Evolutionary conservation across 2,888 invertebrate species (phyloP).

Genomic region (Helobdella robusta): DNA sequence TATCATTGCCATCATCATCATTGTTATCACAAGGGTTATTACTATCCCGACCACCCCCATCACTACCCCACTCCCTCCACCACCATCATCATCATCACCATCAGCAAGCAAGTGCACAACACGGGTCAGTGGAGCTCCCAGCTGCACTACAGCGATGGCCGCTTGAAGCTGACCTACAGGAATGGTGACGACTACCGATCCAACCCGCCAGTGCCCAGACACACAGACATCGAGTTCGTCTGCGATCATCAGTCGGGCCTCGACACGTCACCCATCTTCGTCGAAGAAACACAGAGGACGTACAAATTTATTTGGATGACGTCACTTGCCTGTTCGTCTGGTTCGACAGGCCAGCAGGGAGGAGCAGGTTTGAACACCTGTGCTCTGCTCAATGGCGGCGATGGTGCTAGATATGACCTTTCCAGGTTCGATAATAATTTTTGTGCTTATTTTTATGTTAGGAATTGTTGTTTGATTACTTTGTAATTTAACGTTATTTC

Average conservation of each 20-base stretch:
- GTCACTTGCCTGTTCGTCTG: background rate
- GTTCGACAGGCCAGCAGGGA: too few species aligned
- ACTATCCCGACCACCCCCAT: background rate
- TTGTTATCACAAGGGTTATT: too few species aligned
- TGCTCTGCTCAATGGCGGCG: too few species aligned
- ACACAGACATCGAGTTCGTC: slow-evolving; percentile 25
- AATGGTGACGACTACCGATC: slow-evolving; percentile 19
- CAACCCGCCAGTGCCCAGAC: slow-evolving; percentile 18
- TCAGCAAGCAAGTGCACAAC: background rate
- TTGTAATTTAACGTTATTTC: too few species aligned
- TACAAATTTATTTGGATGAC: slow-evolving; percentile 24
- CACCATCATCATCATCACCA: background rate
- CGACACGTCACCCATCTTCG: slow-evolving; percentile 17
- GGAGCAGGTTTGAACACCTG: too few species aligned
- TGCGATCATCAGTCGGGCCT: slow-evolving; percentile 17
- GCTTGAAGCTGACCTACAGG: slow-evolving; percentile 11
- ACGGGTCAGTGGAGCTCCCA: slow-evolving; percentile 5
- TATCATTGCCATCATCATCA: too few species aligned
- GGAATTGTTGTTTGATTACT: too few species aligned
- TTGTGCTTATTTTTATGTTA: too few species aligned
- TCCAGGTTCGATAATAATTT: too few species aligned
- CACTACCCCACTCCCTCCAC: background rate
- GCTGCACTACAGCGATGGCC: slow-evolving; percentile 21
- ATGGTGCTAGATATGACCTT: too few species aligned
- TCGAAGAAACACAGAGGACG: slow-evolving; percentile 18